Evolutionary conservation across 1,140 invertebrate species (phyloP).

Genomic region (Diabrotica undecimpunctata): DNA sequence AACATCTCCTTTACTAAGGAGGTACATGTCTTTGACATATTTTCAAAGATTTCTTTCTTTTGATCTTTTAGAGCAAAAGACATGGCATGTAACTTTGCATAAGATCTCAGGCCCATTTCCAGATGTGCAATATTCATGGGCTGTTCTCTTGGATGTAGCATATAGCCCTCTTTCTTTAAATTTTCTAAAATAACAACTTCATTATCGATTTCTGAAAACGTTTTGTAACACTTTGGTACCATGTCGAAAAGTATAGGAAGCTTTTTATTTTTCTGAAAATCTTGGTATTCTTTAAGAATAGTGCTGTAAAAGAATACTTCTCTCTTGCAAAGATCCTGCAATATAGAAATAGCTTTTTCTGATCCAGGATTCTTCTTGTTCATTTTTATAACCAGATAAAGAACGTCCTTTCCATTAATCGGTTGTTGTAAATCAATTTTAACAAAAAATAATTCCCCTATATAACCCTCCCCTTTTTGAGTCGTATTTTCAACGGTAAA

Average conservation of each 20-base stretch:
- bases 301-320: no score
- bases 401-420: no score
- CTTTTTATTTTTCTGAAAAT: no score
- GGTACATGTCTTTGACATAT: conserved; percentile 10
- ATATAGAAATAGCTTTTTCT: no score
- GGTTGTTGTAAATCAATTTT: no score
- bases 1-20: not conserved
- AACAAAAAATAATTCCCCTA: no score
- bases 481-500: no score
- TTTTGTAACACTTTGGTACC: conserved; percentile 16
- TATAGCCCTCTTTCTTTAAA: conserved; percentile 46
- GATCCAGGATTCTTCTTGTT: no score
- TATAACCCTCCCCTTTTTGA: no score
- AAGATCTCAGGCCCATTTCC: conserved; percentile 46
- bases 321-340: no score
- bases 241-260: conserved; percentile 7
- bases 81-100: conserved; percentile 54
- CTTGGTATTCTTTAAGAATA: no score
- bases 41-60: conserved; percentile 33
- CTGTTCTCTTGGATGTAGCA: conserved; percentile 47
- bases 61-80: conserved; percentile 50
- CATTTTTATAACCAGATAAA: no score
- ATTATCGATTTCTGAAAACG: conserved; percentile 41
- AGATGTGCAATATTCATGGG: conserved; percentile 47
- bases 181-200: conserved; percentile 56